phyloP scores from a whole-genome alignment of 2,888 invertebrate genomes.

The Deroplatys truncata region DNA sequence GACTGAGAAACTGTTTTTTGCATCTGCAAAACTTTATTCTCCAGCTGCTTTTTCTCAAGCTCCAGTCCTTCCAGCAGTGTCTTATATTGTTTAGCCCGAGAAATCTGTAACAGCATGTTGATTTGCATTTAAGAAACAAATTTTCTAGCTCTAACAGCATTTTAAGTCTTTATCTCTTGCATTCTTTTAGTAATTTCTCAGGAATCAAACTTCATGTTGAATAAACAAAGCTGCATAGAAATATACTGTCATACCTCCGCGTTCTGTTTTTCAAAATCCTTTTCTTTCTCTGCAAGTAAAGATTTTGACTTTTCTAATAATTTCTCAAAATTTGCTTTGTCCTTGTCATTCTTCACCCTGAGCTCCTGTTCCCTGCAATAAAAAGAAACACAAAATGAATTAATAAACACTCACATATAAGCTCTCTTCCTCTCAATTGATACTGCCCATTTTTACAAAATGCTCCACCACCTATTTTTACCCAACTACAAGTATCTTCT shows the following conservation, averaged over 20 bases:
- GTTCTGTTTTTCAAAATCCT: constrained; percentile 29
- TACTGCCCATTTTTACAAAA: no score
- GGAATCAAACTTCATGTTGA: neutral
- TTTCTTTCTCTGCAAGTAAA: constrained; percentile 26
- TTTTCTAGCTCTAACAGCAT: neutral
- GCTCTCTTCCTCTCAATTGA: no score
- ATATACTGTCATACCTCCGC: constrained; percentile 13
- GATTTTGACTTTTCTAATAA: constrained; percentile 19
- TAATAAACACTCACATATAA: no score
- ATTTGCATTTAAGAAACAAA: neutral
- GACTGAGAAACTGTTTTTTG: constrained; percentile 33
- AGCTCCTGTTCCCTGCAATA: constrained; percentile 28
- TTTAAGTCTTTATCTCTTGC: neutral
- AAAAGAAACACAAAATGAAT: neutral
- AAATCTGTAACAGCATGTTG: constrained; percentile 20
- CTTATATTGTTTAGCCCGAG: constrained; percentile 28
- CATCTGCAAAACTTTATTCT: constrained; percentile 34
- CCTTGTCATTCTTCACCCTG: constrained; percentile 17
- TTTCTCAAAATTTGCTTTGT: constrained; percentile 25
- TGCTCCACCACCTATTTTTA: no score
- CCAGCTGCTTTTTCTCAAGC: constrained; percentile 34
- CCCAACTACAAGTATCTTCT: no score
- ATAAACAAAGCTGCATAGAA: neutral
- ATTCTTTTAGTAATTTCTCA: neutral
- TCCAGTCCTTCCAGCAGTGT: constrained; percentile 30